Evolutionary conservation across 2,888 invertebrate genomes (phyloP).

Genomic region (Stegana nigrithorax): DNA sequence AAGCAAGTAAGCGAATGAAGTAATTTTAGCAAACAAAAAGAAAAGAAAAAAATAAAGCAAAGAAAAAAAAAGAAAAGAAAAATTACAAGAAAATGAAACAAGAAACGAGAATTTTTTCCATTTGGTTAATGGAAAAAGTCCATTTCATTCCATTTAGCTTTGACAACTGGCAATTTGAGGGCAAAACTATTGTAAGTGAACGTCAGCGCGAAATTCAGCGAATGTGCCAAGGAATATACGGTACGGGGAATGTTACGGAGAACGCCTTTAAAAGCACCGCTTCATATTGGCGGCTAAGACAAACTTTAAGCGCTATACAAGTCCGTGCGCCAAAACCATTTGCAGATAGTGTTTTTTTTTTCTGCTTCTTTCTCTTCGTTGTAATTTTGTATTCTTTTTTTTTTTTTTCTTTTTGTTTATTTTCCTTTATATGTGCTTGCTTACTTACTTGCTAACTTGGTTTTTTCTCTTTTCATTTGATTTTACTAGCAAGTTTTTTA

Average conservation of each 20-base stretch:
- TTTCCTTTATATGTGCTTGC: too few relatives aligned
- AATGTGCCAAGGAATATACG: conserved; percentile 7
- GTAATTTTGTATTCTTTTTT: neutral
- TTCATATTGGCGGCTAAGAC: too few relatives aligned
- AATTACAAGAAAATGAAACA: too few relatives aligned
- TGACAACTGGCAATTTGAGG: conserved; percentile 46
- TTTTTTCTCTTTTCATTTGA: conserved; percentile 26
- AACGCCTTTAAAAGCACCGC: too few relatives aligned
- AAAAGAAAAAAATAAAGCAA: too few relatives aligned
- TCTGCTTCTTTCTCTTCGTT: conserved; percentile 9
- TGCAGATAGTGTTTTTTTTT: conserved; percentile 31
- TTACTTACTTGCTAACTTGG: too few relatives aligned
- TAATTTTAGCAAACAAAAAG: too few relatives aligned
- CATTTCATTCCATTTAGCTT: conserved; percentile 60
- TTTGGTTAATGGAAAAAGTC: conserved; percentile 67
- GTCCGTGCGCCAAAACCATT: too few relatives aligned
- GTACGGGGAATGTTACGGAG: too few relatives aligned
- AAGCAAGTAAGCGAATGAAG: conserved; percentile 50
- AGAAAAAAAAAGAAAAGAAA: too few relatives aligned
- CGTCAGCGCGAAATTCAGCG: conserved; percentile 28
- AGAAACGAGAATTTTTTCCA: conserved; percentile 63
- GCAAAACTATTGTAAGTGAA: conserved; percentile 46
- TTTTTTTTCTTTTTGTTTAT: conserved; percentile 23
- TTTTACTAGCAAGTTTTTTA: conserved; percentile 45
- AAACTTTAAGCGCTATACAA: neutral